Percentiles rank a stretch among this genome's conserved stretches.
phyloP scores from a whole-genome alignment of 2,797 vertebrate genomes.

The Borostomias antarcticus region DNA sequence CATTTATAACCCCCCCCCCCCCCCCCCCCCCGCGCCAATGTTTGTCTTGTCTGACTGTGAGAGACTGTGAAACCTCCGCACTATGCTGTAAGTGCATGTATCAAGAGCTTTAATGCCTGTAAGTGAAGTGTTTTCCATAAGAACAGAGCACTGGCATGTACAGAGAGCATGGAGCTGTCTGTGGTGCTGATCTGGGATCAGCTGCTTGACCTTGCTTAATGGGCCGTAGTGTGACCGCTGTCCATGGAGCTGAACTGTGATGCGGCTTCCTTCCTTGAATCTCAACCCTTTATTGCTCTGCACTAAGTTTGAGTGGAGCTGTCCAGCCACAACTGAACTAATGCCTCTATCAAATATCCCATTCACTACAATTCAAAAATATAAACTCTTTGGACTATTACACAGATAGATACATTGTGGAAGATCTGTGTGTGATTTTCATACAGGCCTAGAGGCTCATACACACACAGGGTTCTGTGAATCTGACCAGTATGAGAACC shows the following conservation, averaged over 20 bases:
- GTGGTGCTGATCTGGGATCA: conserved; percentile 23
- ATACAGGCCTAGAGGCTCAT: too few relatives aligned
- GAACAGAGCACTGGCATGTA: background rate
- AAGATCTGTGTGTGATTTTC: too few relatives aligned
- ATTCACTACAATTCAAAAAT: too few relatives aligned
- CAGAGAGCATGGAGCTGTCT: conserved; percentile 11
- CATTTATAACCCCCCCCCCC: too few relatives aligned
- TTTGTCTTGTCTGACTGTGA: background rate
- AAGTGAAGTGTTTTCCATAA: background rate
- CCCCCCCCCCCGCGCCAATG: background rate
- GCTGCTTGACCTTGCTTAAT: background rate
- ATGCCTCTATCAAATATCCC: too few relatives aligned
- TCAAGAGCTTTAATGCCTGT: background rate
- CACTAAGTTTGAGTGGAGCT: background rate
- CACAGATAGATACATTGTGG: too few relatives aligned
- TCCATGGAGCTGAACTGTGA: background rate
- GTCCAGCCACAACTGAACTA: too few relatives aligned
- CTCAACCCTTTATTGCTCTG: background rate
- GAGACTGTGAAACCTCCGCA: background rate
- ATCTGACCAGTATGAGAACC: too few relatives aligned
- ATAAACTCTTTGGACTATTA: too few relatives aligned
- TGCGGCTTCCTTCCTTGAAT: background rate
- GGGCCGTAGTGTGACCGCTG: background rate
- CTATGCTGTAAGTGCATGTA: background rate
- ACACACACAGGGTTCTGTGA: too few relatives aligned